A percentile compares a stretch with the other conserved stretches of the same genome.
These are phyloP conservation scores for Galago senegalensis DNA, from an alignment of 2,797 vertebrate species.

Conservation along the genomic window DNA sequence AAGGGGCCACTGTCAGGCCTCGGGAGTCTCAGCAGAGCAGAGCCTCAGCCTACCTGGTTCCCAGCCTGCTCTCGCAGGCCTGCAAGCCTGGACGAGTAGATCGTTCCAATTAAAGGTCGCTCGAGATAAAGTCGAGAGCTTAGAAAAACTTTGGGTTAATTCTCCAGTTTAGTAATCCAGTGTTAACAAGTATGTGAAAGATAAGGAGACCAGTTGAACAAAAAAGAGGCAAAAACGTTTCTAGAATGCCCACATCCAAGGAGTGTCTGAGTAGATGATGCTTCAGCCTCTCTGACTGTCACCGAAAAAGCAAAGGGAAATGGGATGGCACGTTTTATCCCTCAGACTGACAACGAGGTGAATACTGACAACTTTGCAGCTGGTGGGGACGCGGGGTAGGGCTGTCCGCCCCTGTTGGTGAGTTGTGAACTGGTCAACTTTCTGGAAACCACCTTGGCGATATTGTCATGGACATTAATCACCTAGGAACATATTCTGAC, in stretches of 20 bases:
- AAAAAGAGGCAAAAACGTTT: background rate
- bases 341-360: accelerated
- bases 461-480: accelerated
- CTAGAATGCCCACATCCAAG: background rate
- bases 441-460: background rate
- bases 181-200: background rate
- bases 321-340: accelerated
- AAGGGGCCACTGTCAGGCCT: background rate
- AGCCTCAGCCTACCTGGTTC: accelerated
- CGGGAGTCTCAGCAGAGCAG: background rate
- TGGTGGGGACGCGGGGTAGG: accelerated
- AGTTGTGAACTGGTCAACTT: accelerated
- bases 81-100: background rate
- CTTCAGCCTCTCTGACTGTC: too few relatives aligned
- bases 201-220: background rate
- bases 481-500: background rate
- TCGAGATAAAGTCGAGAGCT: background rate
- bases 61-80: accelerated
- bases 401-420: accelerated
- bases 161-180: background rate
- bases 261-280: background rate
- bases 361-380: accelerated
- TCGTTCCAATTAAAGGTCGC: background rate
- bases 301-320: background rate
- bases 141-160: background rate